Percentiles rank a stretch among this genome's conserved stretches.
Evolutionary conservation across 2,797 vertebrate genomes (phyloP).

Genomic region (Etheostoma perlongum): DNA sequence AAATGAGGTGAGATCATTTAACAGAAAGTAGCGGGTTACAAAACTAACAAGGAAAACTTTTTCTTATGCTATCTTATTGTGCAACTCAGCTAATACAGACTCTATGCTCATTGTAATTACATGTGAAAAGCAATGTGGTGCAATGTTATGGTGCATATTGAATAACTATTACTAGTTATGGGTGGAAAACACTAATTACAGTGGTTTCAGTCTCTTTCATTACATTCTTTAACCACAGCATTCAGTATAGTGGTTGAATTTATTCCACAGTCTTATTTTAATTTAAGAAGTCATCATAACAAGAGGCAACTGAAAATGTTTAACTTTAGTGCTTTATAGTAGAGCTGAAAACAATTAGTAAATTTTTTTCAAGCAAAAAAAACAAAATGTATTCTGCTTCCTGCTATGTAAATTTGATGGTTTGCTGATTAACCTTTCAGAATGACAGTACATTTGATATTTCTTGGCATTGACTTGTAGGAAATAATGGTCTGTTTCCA

Average conservation of each 20-base stretch:
- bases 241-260: background rate
- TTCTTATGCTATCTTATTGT: background rate
- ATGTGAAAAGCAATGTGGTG: background rate
- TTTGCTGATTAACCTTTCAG: background rate
- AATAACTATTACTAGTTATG: background rate
- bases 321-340: background rate
- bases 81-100: background rate
- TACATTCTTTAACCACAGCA: background rate
- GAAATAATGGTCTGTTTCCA: background rate
- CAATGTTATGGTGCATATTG: slow-evolving; percentile 4
- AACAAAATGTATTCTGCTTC: background rate
- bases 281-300: background rate
- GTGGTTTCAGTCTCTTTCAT: background rate
- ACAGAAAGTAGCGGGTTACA: slow-evolving; percentile 9
- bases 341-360: background rate
- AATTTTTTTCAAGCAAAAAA: background rate
- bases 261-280: background rate
- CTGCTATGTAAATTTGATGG: background rate
- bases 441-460: background rate
- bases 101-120: no score
- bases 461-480: background rate
- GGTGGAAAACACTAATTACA: slow-evolving; percentile 14
- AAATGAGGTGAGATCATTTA: slow-evolving; percentile 15
- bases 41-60: background rate
- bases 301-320: background rate